Evolutionary conservation across 1,140 invertebrate species (phyloP).

Genomic region (Drosophila punjabiensis): DNA sequence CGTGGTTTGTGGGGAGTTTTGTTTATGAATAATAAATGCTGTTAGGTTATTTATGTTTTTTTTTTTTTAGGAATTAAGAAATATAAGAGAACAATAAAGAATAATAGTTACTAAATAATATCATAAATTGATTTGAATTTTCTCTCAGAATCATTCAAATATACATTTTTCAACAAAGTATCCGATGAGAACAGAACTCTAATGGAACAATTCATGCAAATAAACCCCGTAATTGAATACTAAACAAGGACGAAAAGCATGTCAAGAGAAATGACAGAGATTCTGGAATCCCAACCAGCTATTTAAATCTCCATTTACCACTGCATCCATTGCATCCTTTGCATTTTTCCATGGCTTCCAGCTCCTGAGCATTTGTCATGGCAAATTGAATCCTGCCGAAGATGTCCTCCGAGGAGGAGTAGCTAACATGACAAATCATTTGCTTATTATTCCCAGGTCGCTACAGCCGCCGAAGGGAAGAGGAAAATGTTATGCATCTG

Average conservation of each 20-base stretch:
- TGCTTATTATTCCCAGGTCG: conserved; percentile 63
- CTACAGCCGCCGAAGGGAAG: conserved; percentile 2
- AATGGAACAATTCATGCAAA: conserved; percentile 39
- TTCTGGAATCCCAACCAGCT: conserved; percentile 42
- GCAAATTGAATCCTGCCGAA: conserved; percentile 42
- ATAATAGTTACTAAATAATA: too few species aligned
- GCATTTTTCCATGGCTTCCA: conserved; percentile 24
- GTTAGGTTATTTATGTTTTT: background rate
- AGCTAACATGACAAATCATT: conserved; percentile 77
- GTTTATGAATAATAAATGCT: background rate
- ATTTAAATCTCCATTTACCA: conserved; percentile 49
- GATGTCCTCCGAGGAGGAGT: conserved; percentile 1
- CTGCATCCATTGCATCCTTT: conserved; percentile 16
- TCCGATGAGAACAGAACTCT: too few species aligned
- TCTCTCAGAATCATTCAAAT: too few species aligned
- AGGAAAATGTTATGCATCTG: conserved; percentile 39
- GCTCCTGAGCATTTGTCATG: conserved; percentile 37
- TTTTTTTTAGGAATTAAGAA: too few species aligned
- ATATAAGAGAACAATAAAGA: too few species aligned
- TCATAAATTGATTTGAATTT: background rate
- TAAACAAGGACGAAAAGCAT: conserved; percentile 1
- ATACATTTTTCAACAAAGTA: too few species aligned
- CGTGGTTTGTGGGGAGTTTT: background rate
- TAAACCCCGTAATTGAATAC: conserved; percentile 17
- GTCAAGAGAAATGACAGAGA: conserved; percentile 13